Percentiles rank a stretch among this genome's conserved stretches.
Conservation (phyloP, 2,797 vertebrate species). For the Nyctalus aviator region DNA sequence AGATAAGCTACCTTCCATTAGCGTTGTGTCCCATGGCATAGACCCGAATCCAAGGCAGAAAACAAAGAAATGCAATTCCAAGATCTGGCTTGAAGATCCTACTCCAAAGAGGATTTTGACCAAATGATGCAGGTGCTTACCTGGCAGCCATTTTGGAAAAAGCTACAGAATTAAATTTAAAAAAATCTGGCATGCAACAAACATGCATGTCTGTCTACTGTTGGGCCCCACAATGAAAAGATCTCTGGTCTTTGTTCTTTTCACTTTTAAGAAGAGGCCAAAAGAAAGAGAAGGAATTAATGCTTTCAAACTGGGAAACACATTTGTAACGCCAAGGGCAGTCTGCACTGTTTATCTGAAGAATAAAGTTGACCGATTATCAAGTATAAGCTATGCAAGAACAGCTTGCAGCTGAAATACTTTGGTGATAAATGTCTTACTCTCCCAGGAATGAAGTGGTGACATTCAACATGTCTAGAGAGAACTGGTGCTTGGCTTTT, state of each 20-base stretch:
- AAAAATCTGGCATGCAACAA: slow-evolving; percentile 40
- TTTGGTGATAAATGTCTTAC: background rate
- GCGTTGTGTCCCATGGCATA: background rate
- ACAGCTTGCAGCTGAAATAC: slow-evolving; percentile 61
- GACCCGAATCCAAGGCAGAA: background rate
- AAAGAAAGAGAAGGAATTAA: slow-evolving; percentile 47
- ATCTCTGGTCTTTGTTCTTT: background rate
- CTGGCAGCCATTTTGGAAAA: slow-evolving; percentile 46
- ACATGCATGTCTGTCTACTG: slow-evolving; percentile 40
- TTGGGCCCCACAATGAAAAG: background rate
- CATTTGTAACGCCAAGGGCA: background rate
- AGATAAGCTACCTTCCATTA: background rate
- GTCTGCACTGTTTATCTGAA: slow-evolving; percentile 5
- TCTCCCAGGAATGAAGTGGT: background rate
- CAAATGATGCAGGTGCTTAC: slow-evolving; percentile 52
- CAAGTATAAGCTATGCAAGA: background rate
- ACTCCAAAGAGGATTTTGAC: slow-evolving; percentile 49
- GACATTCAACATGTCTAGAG: background rate
- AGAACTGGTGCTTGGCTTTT: background rate
- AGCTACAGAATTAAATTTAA: slow-evolving; percentile 28
- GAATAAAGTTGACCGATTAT: slow-evolving; percentile 17
- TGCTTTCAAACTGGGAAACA: slow-evolving; percentile 47
- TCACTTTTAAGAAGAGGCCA: slow-evolving; percentile 38
- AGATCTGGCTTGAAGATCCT: slow-evolving; percentile 17
- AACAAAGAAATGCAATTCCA: background rate